Base-by-base conservation (phyloP, 2,888 invertebrate genomes). In the Sarcophaga variegata region DNA sequence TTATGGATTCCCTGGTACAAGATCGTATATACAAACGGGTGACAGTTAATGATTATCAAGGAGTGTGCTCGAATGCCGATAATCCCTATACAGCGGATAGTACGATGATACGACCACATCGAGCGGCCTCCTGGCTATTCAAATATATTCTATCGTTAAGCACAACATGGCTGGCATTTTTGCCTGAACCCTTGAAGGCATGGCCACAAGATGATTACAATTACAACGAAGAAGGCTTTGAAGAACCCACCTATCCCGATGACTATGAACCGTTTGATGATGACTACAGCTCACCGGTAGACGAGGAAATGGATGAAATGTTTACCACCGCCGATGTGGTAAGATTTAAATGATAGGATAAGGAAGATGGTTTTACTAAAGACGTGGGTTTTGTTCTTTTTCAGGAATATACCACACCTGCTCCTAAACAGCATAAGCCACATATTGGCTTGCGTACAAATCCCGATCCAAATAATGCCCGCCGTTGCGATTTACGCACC, bases 1-100 rank as follows among this genome's bases (percentile, higher is more conserved):
- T 98, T 86, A 98, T 98, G 97, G 97, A 98, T 93, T 97, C 97
- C 0, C 94, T 98, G 77, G 98, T 98, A 0, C 97, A 98, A 92
- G 97, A 97, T 91, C 95, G 97, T 88, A 98, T 98, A 90, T 98
- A 97, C 93, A 97, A 97, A 91, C 97, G 97, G 92, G 96, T 98
- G 2, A 95, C 96, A 0, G 96, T 98, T 0, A 97, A 97, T 89
- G 98, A 98, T 92, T 97, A 98, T 91, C 98, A 98, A 93, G 98
- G 97, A 1, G 95, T 97, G 63, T 98, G 98, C 91, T 96, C 96
- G 0, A 95, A 95, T 63, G 95, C 95, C 77, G 96, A 95, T 90
- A 95, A 95, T 67, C 93, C 93, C 0, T 94, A 94, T 88, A 93
- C 93, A 25, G 93, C 93, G 20, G 93, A 93, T n/a, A 92, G 93